Evolutionary conservation across 2,888 invertebrate species (phyloP), one percentile per base, ranked within the genome.

Genomic region (Gymnoscelis rufifasciata): DNA sequence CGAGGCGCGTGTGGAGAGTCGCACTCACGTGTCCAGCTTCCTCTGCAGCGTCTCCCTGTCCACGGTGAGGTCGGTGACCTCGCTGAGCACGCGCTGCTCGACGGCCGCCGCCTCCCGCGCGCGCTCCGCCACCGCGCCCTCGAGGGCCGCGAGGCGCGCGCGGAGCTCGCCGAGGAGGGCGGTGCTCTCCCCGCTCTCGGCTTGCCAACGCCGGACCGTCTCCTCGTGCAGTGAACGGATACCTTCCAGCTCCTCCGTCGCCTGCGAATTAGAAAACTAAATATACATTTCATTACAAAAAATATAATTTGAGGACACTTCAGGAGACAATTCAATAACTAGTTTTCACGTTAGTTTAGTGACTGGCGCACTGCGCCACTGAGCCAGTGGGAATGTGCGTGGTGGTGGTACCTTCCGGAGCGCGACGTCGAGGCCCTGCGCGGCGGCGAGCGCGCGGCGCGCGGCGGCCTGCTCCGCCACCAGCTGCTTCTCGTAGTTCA

Each of bases 401-500:
- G 5, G 5, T 19, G 19, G 3, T 2, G 1, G 5, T 36, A 84
- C 86, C 76, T 83, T 66, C 48, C 68, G 75, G 28, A 88, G 74
- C 3, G 84, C 83, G 8, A 63, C 59, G 10, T 81, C 78, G 19
- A 71, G 67, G 37, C 54, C 56, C 24, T 36, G 11, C 11, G 66
- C 72, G 51, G 71, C 51, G 55, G 77, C 67, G 35, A 75, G 19
- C 0, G 75, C 70, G 31, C 77, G 74, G 47, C 84, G 87, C 0
- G 81, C 89, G 42, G 77, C 74, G 47, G 89, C 88, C 77, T 97
- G 96, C 57, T 95, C 91, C 51, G 91, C 89, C 51, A 96, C 95
- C 61, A 97, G 83, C 82, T 95, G 93, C 51, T 93, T 89, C 89
- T 97, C 93, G 77, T 95, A 95, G 86, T 95, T 94, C 51, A 90